phyloP scores from a whole-genome alignment of 1,140 invertebrate species.

The Anadara kagoshimensis region DNA sequence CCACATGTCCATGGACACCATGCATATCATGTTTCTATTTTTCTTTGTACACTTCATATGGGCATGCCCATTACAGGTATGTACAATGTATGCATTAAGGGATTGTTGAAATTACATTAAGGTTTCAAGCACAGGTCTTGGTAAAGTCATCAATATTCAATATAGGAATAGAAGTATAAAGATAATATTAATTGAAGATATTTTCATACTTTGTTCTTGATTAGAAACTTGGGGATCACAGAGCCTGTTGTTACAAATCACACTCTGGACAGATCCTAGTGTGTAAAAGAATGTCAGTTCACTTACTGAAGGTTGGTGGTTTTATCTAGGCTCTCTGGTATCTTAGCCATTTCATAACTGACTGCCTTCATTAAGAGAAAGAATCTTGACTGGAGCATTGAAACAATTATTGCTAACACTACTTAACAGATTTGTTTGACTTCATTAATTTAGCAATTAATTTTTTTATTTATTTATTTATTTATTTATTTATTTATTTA shows the following conservation, averaged over 20 bases:
- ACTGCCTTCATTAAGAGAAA: too few species aligned
- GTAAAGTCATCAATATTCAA: background rate
- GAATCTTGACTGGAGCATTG: too few species aligned
- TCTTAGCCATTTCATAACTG: too few species aligned
- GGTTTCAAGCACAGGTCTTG: background rate
- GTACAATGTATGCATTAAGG: background rate
- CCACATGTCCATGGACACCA: slow-evolving; percentile 87
- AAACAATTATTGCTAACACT: too few species aligned
- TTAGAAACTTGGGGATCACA: background rate
- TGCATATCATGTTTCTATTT: slow-evolving; percentile 88
- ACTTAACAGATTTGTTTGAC: too few species aligned
- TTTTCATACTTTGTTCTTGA: background rate
- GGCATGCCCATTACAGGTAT: slow-evolving; percentile 89
- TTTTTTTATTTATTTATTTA: too few species aligned
- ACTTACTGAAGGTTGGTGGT: too few species aligned
- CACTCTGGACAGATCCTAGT: background rate
- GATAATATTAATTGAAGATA: too few species aligned
- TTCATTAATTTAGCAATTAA: too few species aligned
- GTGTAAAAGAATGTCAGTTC: too few species aligned
- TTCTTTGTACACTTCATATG: slow-evolving; percentile 90
- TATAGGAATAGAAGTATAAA: background rate
- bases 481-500: too few species aligned
- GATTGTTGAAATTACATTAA: background rate
- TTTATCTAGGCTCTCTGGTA: too few species aligned
- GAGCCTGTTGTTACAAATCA: background rate